Conservation (phyloP, 2,888 invertebrate species). For the Nasonovia ribisnigri region DNA sequence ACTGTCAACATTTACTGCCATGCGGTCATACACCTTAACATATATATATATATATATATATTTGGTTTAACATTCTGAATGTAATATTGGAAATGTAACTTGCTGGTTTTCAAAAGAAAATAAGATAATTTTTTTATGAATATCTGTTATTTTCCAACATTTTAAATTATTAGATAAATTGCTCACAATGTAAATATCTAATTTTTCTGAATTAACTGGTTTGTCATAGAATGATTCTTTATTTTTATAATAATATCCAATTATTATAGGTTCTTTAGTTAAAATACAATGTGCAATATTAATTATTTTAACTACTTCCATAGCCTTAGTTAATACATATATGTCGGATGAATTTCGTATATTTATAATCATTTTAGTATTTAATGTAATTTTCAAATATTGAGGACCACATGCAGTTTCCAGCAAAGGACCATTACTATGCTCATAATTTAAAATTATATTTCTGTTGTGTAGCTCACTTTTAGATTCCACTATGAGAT, state of each 20-base stretch:
- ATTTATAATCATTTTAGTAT: too few species aligned
- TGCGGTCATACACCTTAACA: too few species aligned
- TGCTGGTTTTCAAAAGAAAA: background rate
- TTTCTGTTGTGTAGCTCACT: too few species aligned
- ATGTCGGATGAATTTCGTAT: too few species aligned
- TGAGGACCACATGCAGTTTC: too few species aligned
- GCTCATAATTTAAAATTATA: too few species aligned
- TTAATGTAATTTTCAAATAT: too few species aligned
- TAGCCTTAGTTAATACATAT: too few species aligned
- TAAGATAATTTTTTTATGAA: background rate
- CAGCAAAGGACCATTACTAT: too few species aligned
- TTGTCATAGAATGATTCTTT: background rate
- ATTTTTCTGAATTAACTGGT: background rate
- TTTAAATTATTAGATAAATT: slow-evolving; percentile 6
- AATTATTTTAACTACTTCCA: background rate
- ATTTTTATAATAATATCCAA: slow-evolving; percentile 1
- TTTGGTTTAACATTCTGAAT: background rate
- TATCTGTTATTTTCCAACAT: background rate
- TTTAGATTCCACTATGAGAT: too few species aligned
- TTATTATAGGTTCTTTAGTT: background rate
- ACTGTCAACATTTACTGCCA: too few species aligned
- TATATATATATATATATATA: too few species aligned
- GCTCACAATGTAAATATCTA: background rate
- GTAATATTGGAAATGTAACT: background rate
- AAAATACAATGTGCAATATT: background rate